Evolutionary conservation across 2,888 invertebrate species (phyloP).

Genomic region (Plagodis dolabraria): DNA sequence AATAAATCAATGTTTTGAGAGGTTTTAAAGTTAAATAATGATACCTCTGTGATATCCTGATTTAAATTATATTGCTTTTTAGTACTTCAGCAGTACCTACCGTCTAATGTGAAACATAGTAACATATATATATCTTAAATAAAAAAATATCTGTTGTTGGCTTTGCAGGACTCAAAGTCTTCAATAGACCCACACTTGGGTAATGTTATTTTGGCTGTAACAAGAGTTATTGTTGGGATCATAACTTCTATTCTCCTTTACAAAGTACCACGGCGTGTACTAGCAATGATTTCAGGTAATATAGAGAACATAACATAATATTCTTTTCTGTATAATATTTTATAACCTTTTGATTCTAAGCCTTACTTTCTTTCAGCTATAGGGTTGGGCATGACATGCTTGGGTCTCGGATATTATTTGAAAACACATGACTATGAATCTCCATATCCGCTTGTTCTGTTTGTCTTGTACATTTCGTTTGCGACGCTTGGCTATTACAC

Average conservation of each 20-base stretch:
- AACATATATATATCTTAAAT: no score
- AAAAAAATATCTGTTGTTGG: no score
- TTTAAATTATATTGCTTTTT: no score
- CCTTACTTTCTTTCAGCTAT: conserved; percentile 48
- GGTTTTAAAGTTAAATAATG: no score
- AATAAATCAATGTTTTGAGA: no score
- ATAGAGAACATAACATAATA: neutral
- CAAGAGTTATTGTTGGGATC: conserved; percentile 48
- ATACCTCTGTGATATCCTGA: neutral
- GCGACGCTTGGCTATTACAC: conserved; percentile 59
- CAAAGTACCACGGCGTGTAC: conserved; percentile 48
- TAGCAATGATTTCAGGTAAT: conserved; percentile 61
- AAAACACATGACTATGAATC: conserved; percentile 28
- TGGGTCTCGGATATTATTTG: conserved; percentile 44
- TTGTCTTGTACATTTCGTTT: conserved; percentile 49
- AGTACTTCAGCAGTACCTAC: no score
- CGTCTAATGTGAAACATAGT: no score
- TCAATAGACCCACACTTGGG: conserved; percentile 47
- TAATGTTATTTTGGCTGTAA: conserved; percentile 49
- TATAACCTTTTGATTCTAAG: neutral
- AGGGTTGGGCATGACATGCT: conserved; percentile 48
- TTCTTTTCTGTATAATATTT: no score
- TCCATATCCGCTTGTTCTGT: conserved; percentile 48
- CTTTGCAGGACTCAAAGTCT: conserved; percentile 51
- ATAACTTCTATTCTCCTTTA: conserved; percentile 51